Evolutionary conservation across 2,888 invertebrate genomes (phyloP), one percentile per base, ranked within the genome.

Genomic region (Selenia dentaria): DNA sequence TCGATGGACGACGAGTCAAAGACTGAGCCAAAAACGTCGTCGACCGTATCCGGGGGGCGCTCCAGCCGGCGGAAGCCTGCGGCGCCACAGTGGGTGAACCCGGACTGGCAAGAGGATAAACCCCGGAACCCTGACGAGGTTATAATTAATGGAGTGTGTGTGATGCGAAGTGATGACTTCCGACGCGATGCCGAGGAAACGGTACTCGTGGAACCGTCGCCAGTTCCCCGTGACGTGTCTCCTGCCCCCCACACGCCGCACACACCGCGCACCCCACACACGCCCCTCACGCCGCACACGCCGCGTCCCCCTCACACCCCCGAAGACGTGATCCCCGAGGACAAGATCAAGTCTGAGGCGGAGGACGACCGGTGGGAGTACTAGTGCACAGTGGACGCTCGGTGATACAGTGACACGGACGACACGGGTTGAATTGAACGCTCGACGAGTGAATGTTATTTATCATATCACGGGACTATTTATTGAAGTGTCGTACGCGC

Each of bases 71-170:
- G 98, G 68, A 99, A 99, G 90, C 97, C 98, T 0, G 98, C 97
- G 0, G 98, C 98, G 39, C 98, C 99, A 1, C 98, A 99, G 84
- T 98, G 98, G 97, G 97, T 98, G 2, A 98, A 98, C 82, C 98
- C 98, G 4, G 97, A 97, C 65, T 96, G 96, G 96, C 96, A 96
- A 70, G 96, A 95, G 71, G 93, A 92, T 59, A 91, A 92, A 59
- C 90, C 92, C 10, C 81, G 91, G 29, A 86, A 79, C 70, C 89
- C 83, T 54, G 95, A 95, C 67, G 96, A 96, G 74, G 96, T 97
- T 14, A 97, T 97, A 70, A 97, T 97, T 65, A 98, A 98, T 74
- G 98, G 98, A 0, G 97, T 98, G 14, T 97, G 97, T 74, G 97
- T 97, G 3, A 96, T 97, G 96, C 94, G 96, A 62, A 94, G 95